Evolutionary conservation across 1,140 invertebrate species (phyloP), one percentile per base, ranked within the genome.

Genomic region (Conus ventricosus): DNA sequence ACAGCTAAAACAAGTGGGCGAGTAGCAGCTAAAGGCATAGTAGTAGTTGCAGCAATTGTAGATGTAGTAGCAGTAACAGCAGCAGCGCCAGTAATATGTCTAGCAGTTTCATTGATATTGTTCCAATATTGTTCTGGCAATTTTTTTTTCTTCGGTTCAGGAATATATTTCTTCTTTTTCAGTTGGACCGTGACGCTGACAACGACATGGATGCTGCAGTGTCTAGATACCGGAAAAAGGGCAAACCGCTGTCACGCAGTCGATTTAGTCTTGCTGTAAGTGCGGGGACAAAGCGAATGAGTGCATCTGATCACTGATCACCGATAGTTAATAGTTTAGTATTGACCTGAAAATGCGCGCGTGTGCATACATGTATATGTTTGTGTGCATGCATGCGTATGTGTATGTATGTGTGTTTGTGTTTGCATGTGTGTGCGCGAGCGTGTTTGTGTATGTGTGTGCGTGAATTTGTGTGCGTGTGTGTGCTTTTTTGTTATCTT

Each of bases 141-240:
- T n/a, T 63, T 63, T 63, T 71, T 7, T 20, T 71, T 23, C 3
- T 39, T 39, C 39, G 39, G 39, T 39, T 39, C 39, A 39, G 39
- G 39, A 39, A 39, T 71, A 6, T 71, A 23, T 71, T 0, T n/a
- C 67, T 71, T 71, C 23, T 71, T 23, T 71, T 71, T 20, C 67
- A 71, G 67, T n/a, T 71, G 67, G 67, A 71, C 4, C 67, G 67
- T 71, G 67, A 71, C 20, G 7, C 11, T 23, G 67, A 20, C 67
- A 20, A 71, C 67, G 20, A 20, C 13, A 71, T 23, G 23, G 60
- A 63, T 20, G 60, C 1, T 11, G 20, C 67, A 71, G 67, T 71
- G 67, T 23, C 67, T 71, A 71, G 67, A 71, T 71, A 71, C 67
- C 67, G 67, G 67, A 71, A 71, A 71, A 71, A 71, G 20, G 67